These are phyloP conservation scores for Drosophila pectinifera DNA, from an alignment of 1,140 invertebrate genomes.

Conservation along the genomic window DNA sequence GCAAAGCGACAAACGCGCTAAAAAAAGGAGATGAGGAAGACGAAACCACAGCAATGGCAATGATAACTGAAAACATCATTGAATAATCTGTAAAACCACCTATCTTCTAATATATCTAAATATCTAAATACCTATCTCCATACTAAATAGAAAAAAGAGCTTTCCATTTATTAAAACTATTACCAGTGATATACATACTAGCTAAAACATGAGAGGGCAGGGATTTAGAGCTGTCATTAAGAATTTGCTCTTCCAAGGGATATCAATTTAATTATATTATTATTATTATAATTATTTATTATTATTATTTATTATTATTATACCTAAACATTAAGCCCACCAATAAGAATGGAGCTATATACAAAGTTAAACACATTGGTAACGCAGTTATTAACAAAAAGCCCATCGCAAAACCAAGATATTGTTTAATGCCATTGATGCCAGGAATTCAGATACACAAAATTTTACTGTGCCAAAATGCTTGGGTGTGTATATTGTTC, in stretches of 20 bases:
- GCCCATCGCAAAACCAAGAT: too few relatives aligned
- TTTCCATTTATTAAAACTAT: constrained; percentile 14
- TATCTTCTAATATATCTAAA: constrained; percentile 27
- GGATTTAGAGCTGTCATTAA: constrained; percentile 53
- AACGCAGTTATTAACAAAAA: constrained; percentile 69
- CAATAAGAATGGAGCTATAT: constrained; percentile 80
- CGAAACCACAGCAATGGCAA: constrained; percentile 11
- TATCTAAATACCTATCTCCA: constrained; percentile 11
- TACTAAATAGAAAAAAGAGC: constrained; percentile 11
- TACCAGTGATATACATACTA: neutral
- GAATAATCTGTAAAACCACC: constrained; percentile 17
- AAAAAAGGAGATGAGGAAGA: constrained; percentile 16
- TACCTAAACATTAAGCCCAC: constrained; percentile 71
- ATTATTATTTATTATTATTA: too few relatives aligned
- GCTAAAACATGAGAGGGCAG: constrained; percentile 12
- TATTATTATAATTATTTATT: too few relatives aligned
- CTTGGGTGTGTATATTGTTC: constrained; percentile 82
- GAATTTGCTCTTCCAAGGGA: constrained; percentile 53
- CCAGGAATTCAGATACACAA: constrained; percentile 83
- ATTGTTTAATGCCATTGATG: constrained; percentile 78
- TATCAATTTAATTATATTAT: constrained; percentile 42
- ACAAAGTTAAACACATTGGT: constrained; percentile 62
- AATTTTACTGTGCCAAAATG: constrained; percentile 66
- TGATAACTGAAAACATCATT: constrained; percentile 11
- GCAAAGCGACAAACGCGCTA: neutral